These are phyloP conservation scores for Drosophila pseudotakahashii DNA, from an alignment of 2,888 invertebrate species.

Conservation along the genomic window DNA sequence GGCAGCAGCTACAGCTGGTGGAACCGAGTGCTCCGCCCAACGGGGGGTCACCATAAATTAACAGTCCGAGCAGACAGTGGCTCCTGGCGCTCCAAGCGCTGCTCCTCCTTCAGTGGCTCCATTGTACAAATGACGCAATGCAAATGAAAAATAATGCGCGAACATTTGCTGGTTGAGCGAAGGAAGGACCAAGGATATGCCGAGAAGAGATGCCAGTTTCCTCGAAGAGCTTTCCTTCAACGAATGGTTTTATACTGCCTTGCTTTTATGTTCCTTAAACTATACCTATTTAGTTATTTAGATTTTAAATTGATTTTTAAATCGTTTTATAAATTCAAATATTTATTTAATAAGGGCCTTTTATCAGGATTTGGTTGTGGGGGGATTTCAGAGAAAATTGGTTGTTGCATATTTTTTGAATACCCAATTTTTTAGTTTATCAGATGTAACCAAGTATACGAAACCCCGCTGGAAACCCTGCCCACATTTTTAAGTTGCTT, in stretches of 20 bases:
- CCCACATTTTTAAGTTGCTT: not conserved
- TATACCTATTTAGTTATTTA: too few species aligned
- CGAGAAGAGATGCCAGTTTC: constrained; percentile 8
- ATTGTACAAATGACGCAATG: constrained; percentile 68
- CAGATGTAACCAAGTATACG: too few species aligned
- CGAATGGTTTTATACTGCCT: too few species aligned
- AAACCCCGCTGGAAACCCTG: too few species aligned
- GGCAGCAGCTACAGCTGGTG: constrained; percentile 25
- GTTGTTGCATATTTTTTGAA: too few species aligned
- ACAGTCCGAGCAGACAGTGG: constrained; percentile 32
- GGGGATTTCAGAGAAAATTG: too few species aligned
- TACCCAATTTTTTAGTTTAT: too few species aligned
- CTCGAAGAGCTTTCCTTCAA: not conserved
- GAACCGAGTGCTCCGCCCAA: constrained; percentile 14
- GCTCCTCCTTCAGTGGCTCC: constrained; percentile 1
- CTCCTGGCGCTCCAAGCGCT: constrained; percentile 5
- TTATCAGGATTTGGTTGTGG: too few species aligned
- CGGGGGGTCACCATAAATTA: constrained; percentile 48
- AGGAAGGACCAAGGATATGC: constrained; percentile 4
- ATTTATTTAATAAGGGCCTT: not conserved
- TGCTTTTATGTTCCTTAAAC: too few species aligned
- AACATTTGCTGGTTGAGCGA: constrained; percentile 42
- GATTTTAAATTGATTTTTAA: too few species aligned
- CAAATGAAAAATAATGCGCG: constrained; percentile 58
- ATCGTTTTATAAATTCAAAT: too few species aligned